These are phyloP conservation scores for Copidosoma floridanum DNA, from an alignment of 1,140 invertebrate genomes.

Conservation along the genomic window DNA sequence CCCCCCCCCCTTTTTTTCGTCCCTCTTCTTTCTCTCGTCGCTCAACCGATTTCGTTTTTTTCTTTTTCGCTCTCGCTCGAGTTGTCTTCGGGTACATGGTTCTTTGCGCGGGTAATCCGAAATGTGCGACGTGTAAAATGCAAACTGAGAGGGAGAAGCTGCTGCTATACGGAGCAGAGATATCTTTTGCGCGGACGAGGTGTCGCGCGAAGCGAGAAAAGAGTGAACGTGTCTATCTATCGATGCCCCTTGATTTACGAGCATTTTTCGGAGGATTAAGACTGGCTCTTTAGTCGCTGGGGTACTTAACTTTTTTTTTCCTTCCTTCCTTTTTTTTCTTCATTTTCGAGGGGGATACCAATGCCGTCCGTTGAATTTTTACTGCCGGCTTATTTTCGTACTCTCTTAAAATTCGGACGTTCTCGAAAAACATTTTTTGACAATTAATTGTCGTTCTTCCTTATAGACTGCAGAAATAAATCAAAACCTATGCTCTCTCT, in stretches of 20 bases:
- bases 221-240: slow-evolving; percentile 23
- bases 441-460: no score
- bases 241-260: slow-evolving; percentile 16
- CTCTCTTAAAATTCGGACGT: background rate
- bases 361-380: background rate
- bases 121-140: background rate
- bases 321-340: background rate
- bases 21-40: no score
- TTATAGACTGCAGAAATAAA: no score
- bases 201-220: background rate
- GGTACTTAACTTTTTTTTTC: background rate
- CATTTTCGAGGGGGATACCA: background rate
- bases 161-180: background rate
- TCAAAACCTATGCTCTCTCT: no score
- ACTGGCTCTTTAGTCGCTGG: slow-evolving; percentile 17
- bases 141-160: no score
- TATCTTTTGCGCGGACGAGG: background rate
- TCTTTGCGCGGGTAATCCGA: background rate
- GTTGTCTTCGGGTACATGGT: no score
- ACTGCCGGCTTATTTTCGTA: background rate
- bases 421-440: no score
- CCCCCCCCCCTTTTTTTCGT: background rate
- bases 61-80: no score
- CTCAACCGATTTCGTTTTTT: no score
- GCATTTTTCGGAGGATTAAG: slow-evolving; percentile 21